phyloP scores from a whole-genome alignment of 2,888 invertebrate genomes.

The Melinopterus prodromus region DNA sequence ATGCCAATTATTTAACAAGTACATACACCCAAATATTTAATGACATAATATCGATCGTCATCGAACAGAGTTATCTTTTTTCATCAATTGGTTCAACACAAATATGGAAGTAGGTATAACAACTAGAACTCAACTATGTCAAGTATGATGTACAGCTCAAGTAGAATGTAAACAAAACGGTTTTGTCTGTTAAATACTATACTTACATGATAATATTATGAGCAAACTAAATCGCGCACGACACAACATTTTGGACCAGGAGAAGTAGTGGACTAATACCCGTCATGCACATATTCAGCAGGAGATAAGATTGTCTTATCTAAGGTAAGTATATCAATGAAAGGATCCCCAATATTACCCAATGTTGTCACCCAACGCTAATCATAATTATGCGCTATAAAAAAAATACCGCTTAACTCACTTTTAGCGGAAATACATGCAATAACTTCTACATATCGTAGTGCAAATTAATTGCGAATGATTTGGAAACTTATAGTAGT shows the following conservation, averaged over 20 bases:
- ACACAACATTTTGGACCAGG: background rate
- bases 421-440: background rate
- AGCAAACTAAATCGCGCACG: conserved; percentile 4
- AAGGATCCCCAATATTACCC: background rate
- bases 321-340: background rate
- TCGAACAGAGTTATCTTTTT: background rate
- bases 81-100: background rate
- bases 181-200: background rate
- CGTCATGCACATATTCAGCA: background rate
- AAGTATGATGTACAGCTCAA: background rate
- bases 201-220: background rate
- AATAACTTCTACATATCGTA: background rate
- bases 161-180: background rate
- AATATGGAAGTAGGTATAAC: conserved; percentile 4
- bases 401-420: background rate
- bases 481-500: too few species aligned
- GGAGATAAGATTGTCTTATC: background rate
- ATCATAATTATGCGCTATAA: background rate
- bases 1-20: too few species aligned
- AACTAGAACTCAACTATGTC: background rate
- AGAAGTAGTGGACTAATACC: background rate
- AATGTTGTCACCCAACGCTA: background rate
- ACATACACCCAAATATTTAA: background rate
- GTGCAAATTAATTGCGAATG: too few species aligned
- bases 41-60: background rate